Evolutionary conservation across 2,797 vertebrate genomes (phyloP), one percentile per base, ranked within the genome.

Genomic region (Pangasius sanitwongsei): DNA sequence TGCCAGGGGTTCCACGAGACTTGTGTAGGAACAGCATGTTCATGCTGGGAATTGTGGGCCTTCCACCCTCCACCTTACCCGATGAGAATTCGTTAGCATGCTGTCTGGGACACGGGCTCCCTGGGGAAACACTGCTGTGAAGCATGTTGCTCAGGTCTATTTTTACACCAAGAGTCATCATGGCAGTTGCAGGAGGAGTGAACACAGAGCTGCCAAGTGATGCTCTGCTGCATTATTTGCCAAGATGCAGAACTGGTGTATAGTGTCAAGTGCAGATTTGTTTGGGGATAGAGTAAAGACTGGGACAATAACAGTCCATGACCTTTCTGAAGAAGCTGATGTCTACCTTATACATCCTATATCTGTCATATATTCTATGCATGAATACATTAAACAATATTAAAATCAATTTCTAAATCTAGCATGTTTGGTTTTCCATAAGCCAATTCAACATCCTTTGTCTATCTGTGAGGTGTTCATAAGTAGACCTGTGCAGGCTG

Each of bases 1-100:
- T 92, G 87, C 88, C 89, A 90, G 84, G 91, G 87, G 88, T 91
- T 89, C 91, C 55, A 85, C 87, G 75, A 92, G 87, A 83, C 88
- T 92, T 86, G 87, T 91, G 84, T 53, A 92, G 89, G 93, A 92
- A 92, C 92, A 95, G 90, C 89, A 83, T 50, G 83, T 85, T 84
- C 89, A 87, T 78, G 70, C 89, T 78, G 89, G 59, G 89, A 90
- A 88, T 55, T 74, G 86, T 53, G 61, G 12, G 55, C 69, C 57
- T 67, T 67, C 70, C 85, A 78, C 81, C 86, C 92, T 89, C 85
- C 89, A 85, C 53, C 82, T 69, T 28, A 50, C 31, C 92, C 87
- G 86, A 92, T 72, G 92, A 92, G 91, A 89, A 90, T 93, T 93
- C 80, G 94, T 95, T 94, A 94, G 94, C 94, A 93, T 93, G 93